phyloP scores from a whole-genome alignment of 35 echinoderm and acorn worm genomes.

The Nesometra sesokonis region DNA sequence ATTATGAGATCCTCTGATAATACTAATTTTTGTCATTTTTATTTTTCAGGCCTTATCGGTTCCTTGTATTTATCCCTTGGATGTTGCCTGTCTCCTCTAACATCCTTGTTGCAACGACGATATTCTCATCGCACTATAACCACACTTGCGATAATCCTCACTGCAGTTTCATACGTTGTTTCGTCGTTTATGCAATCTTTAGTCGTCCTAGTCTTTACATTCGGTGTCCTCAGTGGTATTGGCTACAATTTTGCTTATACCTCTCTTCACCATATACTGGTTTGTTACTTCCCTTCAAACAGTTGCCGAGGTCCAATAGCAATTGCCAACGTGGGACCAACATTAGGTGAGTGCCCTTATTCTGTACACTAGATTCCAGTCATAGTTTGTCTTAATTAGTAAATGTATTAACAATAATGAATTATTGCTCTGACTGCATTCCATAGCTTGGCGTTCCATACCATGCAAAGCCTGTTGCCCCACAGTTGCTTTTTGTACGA shows the following conservation, averaged over 20 bases:
- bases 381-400: too few relatives aligned
- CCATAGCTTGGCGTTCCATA: too few relatives aligned
- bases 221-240: neutral
- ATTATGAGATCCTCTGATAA: too few relatives aligned
- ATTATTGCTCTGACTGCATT: too few relatives aligned
- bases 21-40: neutral
- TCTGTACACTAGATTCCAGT: too few relatives aligned
- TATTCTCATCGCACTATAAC: neutral
- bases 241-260: neutral
- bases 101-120: neutral
- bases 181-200: neutral
- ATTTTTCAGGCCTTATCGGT: neutral
- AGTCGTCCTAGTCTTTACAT: neutral
- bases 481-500: too few relatives aligned
- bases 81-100: neutral
- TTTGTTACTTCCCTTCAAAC: neutral
- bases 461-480: too few relatives aligned
- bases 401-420: too few relatives aligned
- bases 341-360: neutral
- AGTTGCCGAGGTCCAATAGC: neutral
- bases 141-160: neutral
- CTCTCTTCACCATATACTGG: neutral
- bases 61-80: neutral
- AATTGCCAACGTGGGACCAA: neutral
- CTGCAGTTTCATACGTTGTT: neutral